These are phyloP conservation scores for Poeciliopsis occidentalis DNA, from an alignment of 2,113 vertebrate genomes.

Conservation along the genomic window DNA sequence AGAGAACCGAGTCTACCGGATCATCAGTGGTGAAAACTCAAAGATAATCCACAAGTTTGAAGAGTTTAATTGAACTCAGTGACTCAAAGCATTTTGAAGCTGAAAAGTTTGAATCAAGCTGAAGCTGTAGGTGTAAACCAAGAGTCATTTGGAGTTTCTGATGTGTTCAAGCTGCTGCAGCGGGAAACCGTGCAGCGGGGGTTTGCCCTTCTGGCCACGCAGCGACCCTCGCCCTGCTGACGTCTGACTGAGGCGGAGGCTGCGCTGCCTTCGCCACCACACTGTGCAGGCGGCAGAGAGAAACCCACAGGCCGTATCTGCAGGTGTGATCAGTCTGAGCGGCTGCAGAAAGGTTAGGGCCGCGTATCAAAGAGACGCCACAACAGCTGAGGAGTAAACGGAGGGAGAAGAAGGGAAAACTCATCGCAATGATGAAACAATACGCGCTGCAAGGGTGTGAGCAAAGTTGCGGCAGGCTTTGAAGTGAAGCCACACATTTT, in stretches of 20 bases:
- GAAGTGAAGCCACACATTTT: slow-evolving; percentile 75
- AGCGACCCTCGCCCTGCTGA: slow-evolving; percentile 67
- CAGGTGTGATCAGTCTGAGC: slow-evolving; percentile 42
- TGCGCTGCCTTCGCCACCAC: slow-evolving; percentile 46
- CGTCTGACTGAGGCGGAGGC: slow-evolving; percentile 58
- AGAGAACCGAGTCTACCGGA: no score
- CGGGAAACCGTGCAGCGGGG: slow-evolving; percentile 51
- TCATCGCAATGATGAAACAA: slow-evolving; percentile 67
- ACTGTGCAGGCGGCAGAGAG: slow-evolving; percentile 62
- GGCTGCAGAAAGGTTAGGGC: slow-evolving; percentile 43
- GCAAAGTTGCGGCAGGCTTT: slow-evolving; percentile 73
- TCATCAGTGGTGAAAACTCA: no score
- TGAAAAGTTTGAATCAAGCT: not conserved
- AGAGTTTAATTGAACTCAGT: no score
- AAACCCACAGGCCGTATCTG: slow-evolving; percentile 39
- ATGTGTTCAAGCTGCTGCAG: slow-evolving; percentile 6
- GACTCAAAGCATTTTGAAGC: not conserved
- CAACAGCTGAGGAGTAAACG: slow-evolving; percentile 8
- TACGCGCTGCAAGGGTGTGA: slow-evolving; percentile 55
- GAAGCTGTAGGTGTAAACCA: not conserved
- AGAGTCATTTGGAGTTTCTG: slow-evolving; percentile 35
- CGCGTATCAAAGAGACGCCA: slow-evolving; percentile 18
- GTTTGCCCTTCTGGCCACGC: slow-evolving; percentile 59
- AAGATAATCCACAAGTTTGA: no score
- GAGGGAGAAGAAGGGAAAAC: slow-evolving; percentile 15